Evolutionary conservation across 2,113 vertebrate species (phyloP), one percentile per base, ranked within the genome.

Genomic region (Damaliscus lunatus): DNA sequence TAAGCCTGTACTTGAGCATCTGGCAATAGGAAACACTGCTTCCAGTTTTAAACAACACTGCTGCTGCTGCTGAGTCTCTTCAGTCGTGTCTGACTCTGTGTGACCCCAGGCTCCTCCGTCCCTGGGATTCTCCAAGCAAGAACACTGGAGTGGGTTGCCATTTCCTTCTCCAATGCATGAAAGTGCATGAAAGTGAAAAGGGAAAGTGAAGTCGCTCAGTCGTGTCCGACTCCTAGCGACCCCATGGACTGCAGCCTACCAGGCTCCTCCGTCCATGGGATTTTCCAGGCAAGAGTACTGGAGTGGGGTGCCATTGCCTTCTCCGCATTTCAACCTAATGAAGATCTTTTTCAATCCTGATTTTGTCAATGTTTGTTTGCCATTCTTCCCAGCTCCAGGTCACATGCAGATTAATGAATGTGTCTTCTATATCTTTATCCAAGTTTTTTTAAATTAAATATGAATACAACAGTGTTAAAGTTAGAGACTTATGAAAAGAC

Each of bases 371-470:
- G 5, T 87, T 94, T 90, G 40, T 74, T 90, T 92, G 48, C n/a
- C 55, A 59, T 89, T 87, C 71, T 96, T 92, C 50, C 48, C 40
- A 96, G 60, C 33, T 52, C 31, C 17, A 29, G n/a, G 46, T 97
- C 59, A 71, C 82, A 48, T 91, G 50, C 43, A 77, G 46, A 94
- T 95, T 85, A 96, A 96, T 97, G 82, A 89, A 43, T 43, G 55
- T 40, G 19, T 83, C 62, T 94, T 92, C 50, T 86, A 27, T 90
- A 92, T 67, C n/a, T 98, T 96, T 85, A 92, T 94, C 57, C 59
- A 94, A 81, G 7, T 71, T 97, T 55, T 93, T 78, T 97, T 96
- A 87, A 36, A 77, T 96, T 94, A 97, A 97, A 89, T 80, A 88
- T 83, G 48, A 95, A 92, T 85, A 57, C 91, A 97, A 48, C 29